Evolutionary conservation across 2,113 vertebrate species (phyloP), one percentile per base, ranked within the genome.

Genomic region (Dipodomys ordii): DNA sequence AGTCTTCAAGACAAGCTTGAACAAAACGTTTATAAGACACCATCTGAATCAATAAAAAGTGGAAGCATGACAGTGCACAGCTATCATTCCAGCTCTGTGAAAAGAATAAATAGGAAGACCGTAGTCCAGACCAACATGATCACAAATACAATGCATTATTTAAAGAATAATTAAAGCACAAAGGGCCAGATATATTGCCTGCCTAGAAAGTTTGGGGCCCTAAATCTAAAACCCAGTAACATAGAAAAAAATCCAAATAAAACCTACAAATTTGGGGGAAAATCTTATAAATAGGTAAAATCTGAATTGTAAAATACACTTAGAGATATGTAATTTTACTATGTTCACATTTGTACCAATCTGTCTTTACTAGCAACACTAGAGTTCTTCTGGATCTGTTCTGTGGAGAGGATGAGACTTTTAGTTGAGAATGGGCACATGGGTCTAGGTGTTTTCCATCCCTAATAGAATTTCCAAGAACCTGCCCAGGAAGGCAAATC

Each of bases 241-340:
- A 18, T 57, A 57, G 49, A 16, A 13, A 16, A 57, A 57, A 57
- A 65, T 23, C 44, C 72, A 65, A 83, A 88, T 64, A 92, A 90
- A 93, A 85, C 32, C 71, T 84, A 95, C 44, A 94, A 69, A 89
- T 91, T 86, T 84, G n/a, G 64, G 76, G 27, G 57, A 32, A 90
- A 92, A 85, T 25, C 28, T 87, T 60, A 71, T 95, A 79, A 93
- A 83, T 64, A 83, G 25, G 57, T 83, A 64, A 92, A 81, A 73
- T 92, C 8, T 32, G 86, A 95, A 71, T 88, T 88, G n/a, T 30
- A 90, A 96, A 96, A 80, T 88, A 85, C 57, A 81, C 23, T 57
- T 76, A 90, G 85, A 84, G 57, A 80, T 95, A 90, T 64, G 27
- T 32, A 60, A 82, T 69, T 93, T 87, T 32, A 72, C 16, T 32